A percentile compares a stretch with the other conserved stretches of the same genome.
These are phyloP conservation scores for Stenodema calcarata DNA, from an alignment of 2,888 invertebrate genomes.

Conservation along the genomic window DNA sequence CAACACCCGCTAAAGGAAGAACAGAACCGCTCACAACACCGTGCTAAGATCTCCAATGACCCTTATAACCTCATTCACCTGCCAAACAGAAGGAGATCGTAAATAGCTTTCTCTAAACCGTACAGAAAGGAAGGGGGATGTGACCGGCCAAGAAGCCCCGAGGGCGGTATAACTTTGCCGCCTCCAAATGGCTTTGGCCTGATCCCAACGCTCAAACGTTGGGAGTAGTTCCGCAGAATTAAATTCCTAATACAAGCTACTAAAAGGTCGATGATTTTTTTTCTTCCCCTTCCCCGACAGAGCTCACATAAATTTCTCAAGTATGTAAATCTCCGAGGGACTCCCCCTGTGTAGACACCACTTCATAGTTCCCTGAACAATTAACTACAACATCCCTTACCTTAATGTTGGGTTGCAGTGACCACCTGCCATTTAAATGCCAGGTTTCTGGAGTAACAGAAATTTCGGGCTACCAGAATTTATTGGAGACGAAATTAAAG, in stretches of 20 bases:
- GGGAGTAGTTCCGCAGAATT: background rate
- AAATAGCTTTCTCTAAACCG: conserved; percentile 29
- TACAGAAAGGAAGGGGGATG: background rate
- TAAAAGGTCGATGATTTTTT: background rate
- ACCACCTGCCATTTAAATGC: no score
- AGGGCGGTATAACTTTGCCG: conserved; percentile 41
- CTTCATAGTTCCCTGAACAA: no score
- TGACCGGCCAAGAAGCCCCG: conserved; percentile 43
- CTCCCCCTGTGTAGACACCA: no score
- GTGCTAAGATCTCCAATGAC: conserved; percentile 15
- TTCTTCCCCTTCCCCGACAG: background rate
- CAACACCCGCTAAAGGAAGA: background rate
- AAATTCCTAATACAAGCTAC: conserved; percentile 25
- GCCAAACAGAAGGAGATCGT: conserved; percentile 19
- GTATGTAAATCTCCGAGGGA: no score
- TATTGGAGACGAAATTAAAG: no score
- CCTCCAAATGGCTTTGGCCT: conserved; percentile 36
- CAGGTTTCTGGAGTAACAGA: no score
- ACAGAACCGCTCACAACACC: background rate
- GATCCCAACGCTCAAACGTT: conserved; percentile 15
- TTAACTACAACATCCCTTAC: no score
- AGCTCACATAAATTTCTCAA: background rate
- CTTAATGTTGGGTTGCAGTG: no score
- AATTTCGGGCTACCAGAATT: no score
- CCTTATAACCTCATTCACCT: conserved; percentile 34